A percentile compares a stretch with the other conserved stretches of the same genome.
phyloP scores from a whole-genome alignment of 2,888 invertebrate genomes.

The Melanophora roralis region DNA sequence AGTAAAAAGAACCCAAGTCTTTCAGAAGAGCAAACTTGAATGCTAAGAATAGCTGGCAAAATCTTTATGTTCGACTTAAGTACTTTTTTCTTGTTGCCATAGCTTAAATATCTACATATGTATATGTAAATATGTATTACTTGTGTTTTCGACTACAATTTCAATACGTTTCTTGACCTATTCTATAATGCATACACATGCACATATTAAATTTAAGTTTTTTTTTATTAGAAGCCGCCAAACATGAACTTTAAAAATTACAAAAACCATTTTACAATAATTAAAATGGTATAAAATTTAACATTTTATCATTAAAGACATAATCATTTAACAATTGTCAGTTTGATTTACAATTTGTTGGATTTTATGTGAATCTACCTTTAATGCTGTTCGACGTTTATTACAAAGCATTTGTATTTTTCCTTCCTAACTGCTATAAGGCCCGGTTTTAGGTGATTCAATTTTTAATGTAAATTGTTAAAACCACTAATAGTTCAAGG shows the following conservation, averaged over 20 bases:
- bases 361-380: neutral
- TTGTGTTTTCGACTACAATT: slow-evolving; percentile 29
- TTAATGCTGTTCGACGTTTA: slow-evolving; percentile 31
- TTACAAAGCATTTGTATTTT: slow-evolving; percentile 1
- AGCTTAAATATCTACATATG: too few species aligned
- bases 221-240: slow-evolving; percentile 1
- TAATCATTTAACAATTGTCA: slow-evolving; percentile 43
- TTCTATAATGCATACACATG: too few species aligned
- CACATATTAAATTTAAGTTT: slow-evolving; percentile 57
- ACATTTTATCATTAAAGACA: slow-evolving; percentile 58
- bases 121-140: neutral
- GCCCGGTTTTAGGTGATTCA: slow-evolving; percentile 33
- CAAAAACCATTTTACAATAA: slow-evolving; percentile 33
- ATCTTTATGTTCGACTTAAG: too few species aligned
- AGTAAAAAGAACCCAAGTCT: too few species aligned
- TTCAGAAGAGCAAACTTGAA: too few species aligned
- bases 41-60: too few species aligned
- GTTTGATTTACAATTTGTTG: neutral
- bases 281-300: slow-evolving; percentile 51
- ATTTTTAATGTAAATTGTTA: slow-evolving; percentile 30
- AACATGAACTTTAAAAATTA: slow-evolving; percentile 15
- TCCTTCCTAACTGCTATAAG: neutral
- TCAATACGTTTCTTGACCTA: slow-evolving; percentile 62
- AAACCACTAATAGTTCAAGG: too few species aligned
- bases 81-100: too few species aligned